Conservation (phyloP, 1,140 invertebrate genomes). For the Pseudomyrmex concolor region DNA sequence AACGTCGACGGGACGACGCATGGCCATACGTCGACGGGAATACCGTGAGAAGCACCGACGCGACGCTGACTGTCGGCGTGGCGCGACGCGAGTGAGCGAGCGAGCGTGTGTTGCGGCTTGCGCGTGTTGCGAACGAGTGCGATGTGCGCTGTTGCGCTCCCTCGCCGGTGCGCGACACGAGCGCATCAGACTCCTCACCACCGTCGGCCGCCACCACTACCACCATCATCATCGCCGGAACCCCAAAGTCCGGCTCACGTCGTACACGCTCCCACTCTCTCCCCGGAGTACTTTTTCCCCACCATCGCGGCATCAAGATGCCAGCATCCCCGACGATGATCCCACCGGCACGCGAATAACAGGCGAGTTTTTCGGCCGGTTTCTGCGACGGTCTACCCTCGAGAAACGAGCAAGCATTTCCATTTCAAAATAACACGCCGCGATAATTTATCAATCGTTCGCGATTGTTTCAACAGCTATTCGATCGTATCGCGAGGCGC, state of each 20-base stretch:
- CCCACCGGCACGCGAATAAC: conserved; percentile 60
- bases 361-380: conserved; percentile 29
- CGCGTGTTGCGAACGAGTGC: conserved; percentile 56
- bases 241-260: conserved; percentile 72
- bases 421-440: background rate
- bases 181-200: conserved; percentile 63
- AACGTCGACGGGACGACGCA: conserved; percentile 64
- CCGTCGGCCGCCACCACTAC: conserved; percentile 63
- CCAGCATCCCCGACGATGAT: conserved; percentile 59
- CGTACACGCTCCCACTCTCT: conserved; percentile 70
- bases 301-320: conserved; percentile 46
- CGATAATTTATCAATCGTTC: background rate
- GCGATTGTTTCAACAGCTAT: background rate
- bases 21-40: conserved; percentile 67
- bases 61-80: conserved; percentile 58
- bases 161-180: conserved; percentile 55
- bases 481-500: too few relatives aligned
- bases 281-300: conserved; percentile 37
- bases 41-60: conserved; percentile 58
- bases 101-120: conserved; percentile 34
- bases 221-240: conserved; percentile 48
- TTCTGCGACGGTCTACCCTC: conserved; percentile 7
- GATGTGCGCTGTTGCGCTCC: conserved; percentile 50
- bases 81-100: conserved; percentile 48
- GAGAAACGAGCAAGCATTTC: background rate